Percentiles rank a stretch among this genome's conserved stretches.
These are phyloP conservation scores for Anadara kagoshimensis DNA, from an alignment of 1,140 invertebrate genomes.

Conservation along the genomic window DNA sequence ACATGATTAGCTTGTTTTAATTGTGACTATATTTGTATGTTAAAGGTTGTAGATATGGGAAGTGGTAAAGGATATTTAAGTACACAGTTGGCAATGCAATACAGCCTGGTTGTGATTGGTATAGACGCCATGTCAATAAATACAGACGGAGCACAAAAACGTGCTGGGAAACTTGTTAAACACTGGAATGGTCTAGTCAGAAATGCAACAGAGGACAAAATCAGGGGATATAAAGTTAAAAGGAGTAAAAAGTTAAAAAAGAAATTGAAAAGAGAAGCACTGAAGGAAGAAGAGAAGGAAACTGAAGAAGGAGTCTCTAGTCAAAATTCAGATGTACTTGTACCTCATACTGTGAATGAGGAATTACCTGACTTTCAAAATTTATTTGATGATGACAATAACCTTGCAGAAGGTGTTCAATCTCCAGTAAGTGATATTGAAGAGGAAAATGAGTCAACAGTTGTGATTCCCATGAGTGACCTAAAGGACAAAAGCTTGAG, in stretches of 20 bases:
- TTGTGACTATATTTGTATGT: constrained; percentile 15
- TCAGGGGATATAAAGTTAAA: constrained; percentile 36
- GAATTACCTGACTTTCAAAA: constrained; percentile 3
- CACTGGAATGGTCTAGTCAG: constrained; percentile 60
- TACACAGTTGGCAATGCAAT: constrained; percentile 80
- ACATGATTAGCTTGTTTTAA: not conserved
- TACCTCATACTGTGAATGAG: not conserved
- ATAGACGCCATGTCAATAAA: constrained; percentile 83
- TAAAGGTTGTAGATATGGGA: constrained; percentile 85
- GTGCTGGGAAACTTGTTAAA: constrained; percentile 75
- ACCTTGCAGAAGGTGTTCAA: not conserved
- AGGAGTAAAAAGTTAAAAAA: constrained; percentile 39
- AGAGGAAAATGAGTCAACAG: not conserved
- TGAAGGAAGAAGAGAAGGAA: not conserved
- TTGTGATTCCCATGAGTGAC: not conserved
- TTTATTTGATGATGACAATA: not conserved
- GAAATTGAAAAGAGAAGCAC: constrained; percentile 27
- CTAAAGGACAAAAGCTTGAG: not conserved
- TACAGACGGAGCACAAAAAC: constrained; percentile 79
- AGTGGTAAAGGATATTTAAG: constrained; percentile 91
- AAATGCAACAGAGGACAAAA: constrained; percentile 43
- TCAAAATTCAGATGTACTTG: not conserved
- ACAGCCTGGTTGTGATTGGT: constrained; percentile 84
- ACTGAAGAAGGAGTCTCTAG: not conserved
- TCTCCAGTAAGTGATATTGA: not conserved